These are phyloP conservation scores for Falco concolor DNA, from an alignment of 2,797 vertebrate genomes.

Conservation along the genomic window DNA sequence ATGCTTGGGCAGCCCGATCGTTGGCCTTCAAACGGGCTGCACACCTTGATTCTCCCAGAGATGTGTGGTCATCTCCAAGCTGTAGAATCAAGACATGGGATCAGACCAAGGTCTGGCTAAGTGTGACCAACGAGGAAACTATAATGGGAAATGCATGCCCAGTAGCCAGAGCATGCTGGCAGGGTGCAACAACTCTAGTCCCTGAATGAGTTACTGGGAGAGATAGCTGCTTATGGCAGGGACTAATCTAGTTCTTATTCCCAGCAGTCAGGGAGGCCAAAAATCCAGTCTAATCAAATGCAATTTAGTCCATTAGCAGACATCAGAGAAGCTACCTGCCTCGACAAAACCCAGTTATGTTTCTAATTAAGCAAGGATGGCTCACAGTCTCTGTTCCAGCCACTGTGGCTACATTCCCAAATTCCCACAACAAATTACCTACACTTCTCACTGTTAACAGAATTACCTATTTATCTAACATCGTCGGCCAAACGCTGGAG, in stretches of 20 bases:
- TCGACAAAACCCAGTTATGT: not conserved
- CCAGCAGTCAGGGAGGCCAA: not conserved
- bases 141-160: not conserved
- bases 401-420: not conserved
- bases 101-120: not conserved
- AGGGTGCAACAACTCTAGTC: not conserved
- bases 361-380: not conserved
- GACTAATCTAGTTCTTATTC: not conserved
- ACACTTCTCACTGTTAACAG: not conserved
- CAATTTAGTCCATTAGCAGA: conserved; percentile 10
- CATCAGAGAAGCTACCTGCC: conserved; percentile 38
- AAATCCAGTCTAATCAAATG: not conserved
- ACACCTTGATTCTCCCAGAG: not conserved
- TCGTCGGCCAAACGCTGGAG: not conserved
- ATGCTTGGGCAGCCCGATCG: not conserved
- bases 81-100: not conserved
- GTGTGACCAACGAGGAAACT: not conserved
- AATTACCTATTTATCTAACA: conserved; percentile 7
- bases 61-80: not conserved
- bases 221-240: not conserved
- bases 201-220: not conserved
- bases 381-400: conserved; percentile 11
- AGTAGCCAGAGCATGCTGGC: not conserved
- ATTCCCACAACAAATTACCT: conserved; percentile 51
- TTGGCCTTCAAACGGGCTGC: not conserved